phyloP scores from a whole-genome alignment of 2,888 invertebrate genomes.

The Brachyptera putata region DNA sequence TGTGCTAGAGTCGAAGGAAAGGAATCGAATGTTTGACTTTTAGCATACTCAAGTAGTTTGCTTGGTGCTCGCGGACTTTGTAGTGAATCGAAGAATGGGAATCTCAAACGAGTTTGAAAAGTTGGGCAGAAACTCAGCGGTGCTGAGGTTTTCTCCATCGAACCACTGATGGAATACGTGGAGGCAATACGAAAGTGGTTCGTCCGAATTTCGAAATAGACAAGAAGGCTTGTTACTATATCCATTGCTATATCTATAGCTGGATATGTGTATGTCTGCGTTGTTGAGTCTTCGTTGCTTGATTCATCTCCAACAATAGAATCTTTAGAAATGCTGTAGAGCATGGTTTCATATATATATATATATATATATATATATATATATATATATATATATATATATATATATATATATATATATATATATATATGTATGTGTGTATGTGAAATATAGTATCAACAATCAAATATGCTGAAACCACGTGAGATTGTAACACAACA shows the following conservation, averaged over 20 bases:
- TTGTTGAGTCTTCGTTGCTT: not conserved
- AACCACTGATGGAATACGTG: constrained; percentile 24
- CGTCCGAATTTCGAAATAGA: not conserved
- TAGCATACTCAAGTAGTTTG: constrained; percentile 16
- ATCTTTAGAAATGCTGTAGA: no score
- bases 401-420: no score
- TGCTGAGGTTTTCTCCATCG: not conserved
- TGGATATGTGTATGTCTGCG: no score
- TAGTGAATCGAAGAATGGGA: constrained; percentile 6
- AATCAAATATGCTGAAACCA: no score
- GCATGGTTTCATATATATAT: no score
- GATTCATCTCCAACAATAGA: constrained; percentile 5
- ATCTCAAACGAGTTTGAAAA: constrained; percentile 9
- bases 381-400: no score
- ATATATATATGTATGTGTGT: no score
- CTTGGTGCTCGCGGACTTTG: not conserved
- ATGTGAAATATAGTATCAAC: no score
- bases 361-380: no score
- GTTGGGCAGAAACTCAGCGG: not conserved
- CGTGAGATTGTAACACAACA: no score
- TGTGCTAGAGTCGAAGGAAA: not conserved
- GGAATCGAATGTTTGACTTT: constrained; percentile 17
- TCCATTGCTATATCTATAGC: no score
- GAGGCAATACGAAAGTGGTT: constrained; percentile 10
- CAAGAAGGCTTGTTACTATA: constrained; percentile 10